phyloP scores from a whole-genome alignment of 2,888 invertebrate species.

The Sinelater perroti region DNA sequence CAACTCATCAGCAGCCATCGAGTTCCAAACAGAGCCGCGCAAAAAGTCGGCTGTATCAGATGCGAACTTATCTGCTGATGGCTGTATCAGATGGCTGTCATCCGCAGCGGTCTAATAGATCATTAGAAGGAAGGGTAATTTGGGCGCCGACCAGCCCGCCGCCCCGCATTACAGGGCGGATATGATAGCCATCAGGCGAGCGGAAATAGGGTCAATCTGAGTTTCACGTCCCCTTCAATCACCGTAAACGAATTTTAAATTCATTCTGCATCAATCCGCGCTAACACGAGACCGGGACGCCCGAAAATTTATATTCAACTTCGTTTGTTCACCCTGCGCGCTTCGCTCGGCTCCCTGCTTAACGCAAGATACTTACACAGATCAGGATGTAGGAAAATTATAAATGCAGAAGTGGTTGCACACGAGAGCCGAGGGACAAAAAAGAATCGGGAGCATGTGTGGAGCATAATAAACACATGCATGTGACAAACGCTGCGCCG shows the following conservation, averaged over 20 bases:
- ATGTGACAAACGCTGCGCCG: slow-evolving; percentile 24
- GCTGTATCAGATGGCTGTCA: slow-evolving; percentile 41
- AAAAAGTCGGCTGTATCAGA: slow-evolving; percentile 20
- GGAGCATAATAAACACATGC: slow-evolving; percentile 40
- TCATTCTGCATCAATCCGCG: slow-evolving; percentile 36
- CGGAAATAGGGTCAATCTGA: slow-evolving; percentile 49
- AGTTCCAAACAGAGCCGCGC: slow-evolving; percentile 10
- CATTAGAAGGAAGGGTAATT: slow-evolving; percentile 45
- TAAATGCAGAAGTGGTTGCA: slow-evolving; percentile 29
- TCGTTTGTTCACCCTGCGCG: not conserved
- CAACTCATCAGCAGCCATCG: slow-evolving; percentile 14
- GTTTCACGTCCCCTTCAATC: slow-evolving; percentile 40
- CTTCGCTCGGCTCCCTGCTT: no score
- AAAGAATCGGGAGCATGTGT: slow-evolving; percentile 35
- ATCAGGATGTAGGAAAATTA: slow-evolving; percentile 26
- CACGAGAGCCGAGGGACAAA: slow-evolving; percentile 22
- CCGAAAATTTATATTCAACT: no score
- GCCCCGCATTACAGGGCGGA: slow-evolving; percentile 43
- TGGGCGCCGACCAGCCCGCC: slow-evolving; percentile 37
- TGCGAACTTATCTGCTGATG: slow-evolving; percentile 35
- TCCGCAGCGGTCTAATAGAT: slow-evolving; percentile 44
- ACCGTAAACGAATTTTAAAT: slow-evolving; percentile 42
- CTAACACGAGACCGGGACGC: no score
- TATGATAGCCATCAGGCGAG: slow-evolving; percentile 46
- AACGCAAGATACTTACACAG: no score